Base-by-base conservation (phyloP, 2,113 vertebrate genomes). In the Rattus rattus region DNA sequence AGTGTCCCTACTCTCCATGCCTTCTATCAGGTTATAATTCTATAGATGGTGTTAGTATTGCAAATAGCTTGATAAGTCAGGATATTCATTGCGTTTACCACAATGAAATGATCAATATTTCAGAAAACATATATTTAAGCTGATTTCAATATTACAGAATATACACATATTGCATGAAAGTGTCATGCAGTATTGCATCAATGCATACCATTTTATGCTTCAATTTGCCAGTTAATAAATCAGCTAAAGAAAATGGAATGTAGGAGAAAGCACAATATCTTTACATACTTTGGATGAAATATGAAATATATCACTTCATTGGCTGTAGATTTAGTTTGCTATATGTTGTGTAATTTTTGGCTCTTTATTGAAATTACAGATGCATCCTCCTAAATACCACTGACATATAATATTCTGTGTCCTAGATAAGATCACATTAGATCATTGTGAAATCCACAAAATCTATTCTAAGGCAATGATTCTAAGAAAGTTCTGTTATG, bases 211-310 rank as follows among this genome's bases (percentile, higher is more conserved):
- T 59, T 81, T 43, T 89, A 61, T 94, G n/a, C 13, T 61, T 80
- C 69, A 54, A 70, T 49, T 20, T 87, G 20, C 49, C 8, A 93
- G 39, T 89, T 70, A 72, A 88, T 26, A 84, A 80, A 59, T 36
- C 70, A 61, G 5, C 39, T 90, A 76, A 76, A 33, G 3, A 94
- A 79, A 65, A 70, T 36, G n/a, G 20, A 87, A 94, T 61, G 16
- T 88, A 63, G 8, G 75, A 56, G 43, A 10, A 22, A 39, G 54
- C 80, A 79, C 17, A 13, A 3, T 39, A 69, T 93, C 93, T 91
- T 96, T 80, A 75, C 33, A 84, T 36, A 94, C 5, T 87, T 89
- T 88, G 47, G 63, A 69, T 92, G 39, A 88, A 96, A 54, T 85
- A 84, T 88, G 20, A 76, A 88, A 77, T 83, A 92, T 43, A 39